phyloP scores from a whole-genome alignment of 2,888 invertebrate species.

The Taenaris catops region DNA sequence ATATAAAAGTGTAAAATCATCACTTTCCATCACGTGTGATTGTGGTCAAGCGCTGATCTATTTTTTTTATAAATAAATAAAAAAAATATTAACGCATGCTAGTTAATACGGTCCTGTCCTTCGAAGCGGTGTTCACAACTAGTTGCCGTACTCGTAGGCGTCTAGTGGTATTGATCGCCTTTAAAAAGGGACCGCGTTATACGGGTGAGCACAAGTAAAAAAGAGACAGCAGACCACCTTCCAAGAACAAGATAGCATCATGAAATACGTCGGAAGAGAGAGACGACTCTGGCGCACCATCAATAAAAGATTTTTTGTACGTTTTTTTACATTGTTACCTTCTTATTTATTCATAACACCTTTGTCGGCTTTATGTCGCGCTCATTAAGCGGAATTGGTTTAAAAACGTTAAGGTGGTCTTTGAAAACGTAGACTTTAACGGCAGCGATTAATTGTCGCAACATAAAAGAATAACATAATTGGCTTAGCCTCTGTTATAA shows the following conservation, averaged over 20 bases:
- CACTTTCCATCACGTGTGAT: too few species aligned
- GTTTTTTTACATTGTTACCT: constrained; percentile 45
- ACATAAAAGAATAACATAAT: too few species aligned
- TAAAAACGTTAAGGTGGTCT: constrained; percentile 24
- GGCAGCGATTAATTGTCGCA: too few species aligned
- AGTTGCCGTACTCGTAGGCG: constrained; percentile 46
- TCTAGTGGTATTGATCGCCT: constrained; percentile 66
- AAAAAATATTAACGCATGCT: constrained; percentile 20
- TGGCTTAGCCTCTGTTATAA: too few species aligned
- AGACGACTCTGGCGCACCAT: constrained; percentile 60
- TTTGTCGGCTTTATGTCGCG: constrained; percentile 60
- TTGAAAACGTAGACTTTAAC: too few species aligned
- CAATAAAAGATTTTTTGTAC: constrained; percentile 43
- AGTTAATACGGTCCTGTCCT: constrained; percentile 34
- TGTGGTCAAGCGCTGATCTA: too few species aligned
- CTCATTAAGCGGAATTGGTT: constrained; percentile 56
- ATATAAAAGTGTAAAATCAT: too few species aligned
- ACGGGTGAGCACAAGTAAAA: constrained; percentile 23
- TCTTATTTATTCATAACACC: constrained; percentile 73
- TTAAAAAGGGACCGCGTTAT: constrained; percentile 37
- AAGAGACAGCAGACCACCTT: constrained; percentile 44
- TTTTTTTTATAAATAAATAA: too few species aligned
- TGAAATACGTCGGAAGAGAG: constrained; percentile 52
- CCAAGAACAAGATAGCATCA: constrained; percentile 75
- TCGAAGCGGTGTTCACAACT: constrained; percentile 40